Conservation (phyloP, 2,797 vertebrate genomes). For the Onychomys leucogaster region DNA sequence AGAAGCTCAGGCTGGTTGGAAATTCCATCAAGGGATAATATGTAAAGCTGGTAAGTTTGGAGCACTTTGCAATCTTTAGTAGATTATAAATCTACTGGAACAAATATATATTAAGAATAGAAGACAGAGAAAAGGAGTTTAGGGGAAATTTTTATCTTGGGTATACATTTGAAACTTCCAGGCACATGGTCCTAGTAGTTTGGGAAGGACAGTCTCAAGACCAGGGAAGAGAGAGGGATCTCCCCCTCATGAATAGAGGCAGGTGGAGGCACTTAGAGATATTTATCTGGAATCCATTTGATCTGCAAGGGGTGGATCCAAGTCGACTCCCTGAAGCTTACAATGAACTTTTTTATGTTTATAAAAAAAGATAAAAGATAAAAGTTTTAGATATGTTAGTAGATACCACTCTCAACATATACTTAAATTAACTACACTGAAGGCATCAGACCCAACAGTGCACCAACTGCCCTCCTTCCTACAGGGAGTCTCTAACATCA, state of each 20-base stretch:
- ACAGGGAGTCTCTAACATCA: neutral
- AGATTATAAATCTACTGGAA: neutral
- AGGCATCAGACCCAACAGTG: neutral
- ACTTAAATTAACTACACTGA: neutral
- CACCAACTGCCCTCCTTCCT: neutral
- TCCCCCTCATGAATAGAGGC: neutral
- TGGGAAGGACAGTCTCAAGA: too few relatives aligned
- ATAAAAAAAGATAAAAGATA: neutral
- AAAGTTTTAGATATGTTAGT: neutral
- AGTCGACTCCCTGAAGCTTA: neutral
- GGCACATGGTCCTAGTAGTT: too few relatives aligned
- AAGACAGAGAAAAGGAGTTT: neutral
- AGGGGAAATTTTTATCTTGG: neutral
- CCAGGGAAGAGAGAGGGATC: neutral
- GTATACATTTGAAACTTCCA: too few relatives aligned
- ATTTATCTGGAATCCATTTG: neutral
- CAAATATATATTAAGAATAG: neutral
- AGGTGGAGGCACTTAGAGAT: neutral
- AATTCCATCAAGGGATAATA: neutral
- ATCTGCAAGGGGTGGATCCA: neutral
- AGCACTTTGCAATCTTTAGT: neutral
- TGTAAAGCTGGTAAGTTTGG: neutral
- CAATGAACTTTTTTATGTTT: neutral
- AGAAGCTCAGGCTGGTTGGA: neutral
- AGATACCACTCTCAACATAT: neutral